Evolutionary conservation across 92 coral and sea anemone genomes (phyloP).

Genomic region (Ricordea florida): DNA sequence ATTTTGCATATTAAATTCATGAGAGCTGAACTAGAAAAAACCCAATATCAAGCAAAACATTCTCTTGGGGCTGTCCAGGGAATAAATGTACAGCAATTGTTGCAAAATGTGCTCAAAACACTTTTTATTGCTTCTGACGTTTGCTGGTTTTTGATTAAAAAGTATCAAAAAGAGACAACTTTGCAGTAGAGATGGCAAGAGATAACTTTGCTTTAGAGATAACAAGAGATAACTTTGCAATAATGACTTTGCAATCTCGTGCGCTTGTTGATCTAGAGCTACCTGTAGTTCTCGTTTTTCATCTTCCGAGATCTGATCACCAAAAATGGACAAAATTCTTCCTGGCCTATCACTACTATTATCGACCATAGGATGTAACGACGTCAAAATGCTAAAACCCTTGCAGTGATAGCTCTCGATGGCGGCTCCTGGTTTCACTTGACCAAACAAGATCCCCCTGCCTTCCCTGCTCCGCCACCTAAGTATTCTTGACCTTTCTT

Average conservation of each 20-base stretch:
- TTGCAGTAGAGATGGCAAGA: too few species aligned
- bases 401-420: not conserved
- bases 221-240: too few species aligned
- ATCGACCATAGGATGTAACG: not conserved
- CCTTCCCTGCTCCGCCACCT: not conserved
- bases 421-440: not conserved
- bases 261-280: not conserved
- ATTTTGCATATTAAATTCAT: too few species aligned
- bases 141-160: not conserved
- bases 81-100: too few species aligned
- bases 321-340: too few species aligned
- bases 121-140: too few species aligned
- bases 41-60: too few species aligned
- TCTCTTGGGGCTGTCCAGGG: too few species aligned
- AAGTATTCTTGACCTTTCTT: slow-evolving; percentile 37
- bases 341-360: too few species aligned
- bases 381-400: not conserved
- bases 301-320: not conserved
- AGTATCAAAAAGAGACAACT: not conserved
- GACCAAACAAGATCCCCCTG: slow-evolving; percentile 13
- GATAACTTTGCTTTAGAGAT: too few species aligned
- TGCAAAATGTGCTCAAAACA: too few species aligned
- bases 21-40: too few species aligned
- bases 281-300: not conserved
- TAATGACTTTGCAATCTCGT: not conserved